phyloP scores from a whole-genome alignment of 2,113 vertebrate species.

The Sula dactylatra region DNA sequence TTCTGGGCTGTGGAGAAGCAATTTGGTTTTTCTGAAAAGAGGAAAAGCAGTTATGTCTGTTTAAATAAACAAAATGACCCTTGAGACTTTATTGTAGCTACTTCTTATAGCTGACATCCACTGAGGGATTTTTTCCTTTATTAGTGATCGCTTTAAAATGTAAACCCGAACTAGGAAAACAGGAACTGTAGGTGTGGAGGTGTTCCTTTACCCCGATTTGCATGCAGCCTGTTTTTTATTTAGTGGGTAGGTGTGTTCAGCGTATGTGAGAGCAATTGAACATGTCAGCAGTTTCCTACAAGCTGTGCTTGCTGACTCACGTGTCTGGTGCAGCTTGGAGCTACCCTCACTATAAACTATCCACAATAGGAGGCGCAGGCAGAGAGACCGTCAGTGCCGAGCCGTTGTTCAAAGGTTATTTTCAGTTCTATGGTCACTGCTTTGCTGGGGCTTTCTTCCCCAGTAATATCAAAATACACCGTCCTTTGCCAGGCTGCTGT shows the following conservation, averaged over 20 bases:
- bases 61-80: conserved; percentile 69
- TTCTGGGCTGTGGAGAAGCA: conserved; percentile 57
- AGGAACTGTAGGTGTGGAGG: conserved; percentile 68
- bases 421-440: conserved; percentile 57
- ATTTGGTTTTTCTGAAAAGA: conserved; percentile 65
- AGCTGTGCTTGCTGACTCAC: conserved; percentile 79
- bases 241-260: conserved; percentile 71
- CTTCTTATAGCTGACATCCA: conserved; percentile 31
- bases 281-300: conserved; percentile 80
- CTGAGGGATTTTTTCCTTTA: not conserved
- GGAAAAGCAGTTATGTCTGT: conserved; percentile 64
- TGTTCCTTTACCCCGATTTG: conserved; percentile 59
- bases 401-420: conserved; percentile 47
- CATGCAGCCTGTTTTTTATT: conserved; percentile 71
- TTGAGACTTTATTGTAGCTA: conserved; percentile 63
- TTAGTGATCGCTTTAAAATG: conserved; percentile 30
- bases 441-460: conserved; percentile 32
- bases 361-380: conserved; percentile 42
- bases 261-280: conserved; percentile 66
- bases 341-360: conserved; percentile 59
- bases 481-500: not conserved
- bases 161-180: conserved; percentile 61
- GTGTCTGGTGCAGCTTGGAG: conserved; percentile 65
- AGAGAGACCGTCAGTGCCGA: not conserved
- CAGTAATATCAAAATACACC: not conserved